These are phyloP conservation scores for Lycophotia porphyrea DNA, from an alignment of 2,888 invertebrate genomes.

Conservation along the genomic window DNA sequence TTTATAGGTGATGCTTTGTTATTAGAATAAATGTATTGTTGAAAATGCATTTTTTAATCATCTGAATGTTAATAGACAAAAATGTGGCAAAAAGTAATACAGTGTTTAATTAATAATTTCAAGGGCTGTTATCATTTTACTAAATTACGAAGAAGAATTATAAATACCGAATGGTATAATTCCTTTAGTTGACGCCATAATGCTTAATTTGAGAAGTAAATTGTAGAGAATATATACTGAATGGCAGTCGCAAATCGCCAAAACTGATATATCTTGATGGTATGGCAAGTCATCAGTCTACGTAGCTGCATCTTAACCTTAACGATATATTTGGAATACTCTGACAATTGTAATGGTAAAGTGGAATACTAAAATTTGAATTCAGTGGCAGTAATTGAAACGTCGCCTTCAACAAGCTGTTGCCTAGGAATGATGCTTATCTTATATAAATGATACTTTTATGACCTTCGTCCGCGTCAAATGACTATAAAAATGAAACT, in stretches of 20 bases:
- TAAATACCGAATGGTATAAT: neutral
- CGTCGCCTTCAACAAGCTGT: neutral
- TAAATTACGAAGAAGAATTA: neutral
- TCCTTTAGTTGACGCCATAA: neutral
- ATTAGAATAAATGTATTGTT: slow-evolving; percentile 82
- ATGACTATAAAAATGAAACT: too few relatives aligned
- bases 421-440: neutral
- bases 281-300: neutral
- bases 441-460: neutral
- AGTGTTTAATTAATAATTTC: slow-evolving; percentile 26
- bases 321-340: neutral
- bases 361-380: neutral
- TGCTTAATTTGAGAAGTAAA: neutral
- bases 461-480: too few relatives aligned
- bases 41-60: slow-evolving; percentile 61
- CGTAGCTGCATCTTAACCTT: neutral
- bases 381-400: neutral
- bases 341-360: neutral
- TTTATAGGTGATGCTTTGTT: slow-evolving; percentile 85
- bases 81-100: slow-evolving; percentile 51
- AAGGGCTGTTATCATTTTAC: slow-evolving; percentile 39
- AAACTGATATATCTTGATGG: neutral
- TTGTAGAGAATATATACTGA: neutral
- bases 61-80: slow-evolving; percentile 29
- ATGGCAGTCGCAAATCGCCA: neutral